These are phyloP conservation scores for Cephus nigrinus DNA, from an alignment of 2,888 invertebrate species.

Conservation along the genomic window DNA sequence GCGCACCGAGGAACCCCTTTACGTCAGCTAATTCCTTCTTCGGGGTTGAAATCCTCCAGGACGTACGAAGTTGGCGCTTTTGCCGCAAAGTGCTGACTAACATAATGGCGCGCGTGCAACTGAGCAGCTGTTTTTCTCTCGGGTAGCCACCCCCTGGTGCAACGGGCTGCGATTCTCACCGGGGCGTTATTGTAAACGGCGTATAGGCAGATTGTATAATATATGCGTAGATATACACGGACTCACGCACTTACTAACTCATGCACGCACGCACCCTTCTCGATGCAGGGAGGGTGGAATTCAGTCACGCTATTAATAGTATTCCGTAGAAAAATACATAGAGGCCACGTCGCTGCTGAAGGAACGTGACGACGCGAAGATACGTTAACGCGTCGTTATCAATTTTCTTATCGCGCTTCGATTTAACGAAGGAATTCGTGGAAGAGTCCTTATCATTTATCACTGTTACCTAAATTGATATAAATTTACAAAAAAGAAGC, in stretches of 20 bases:
- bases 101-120: constrained; percentile 44
- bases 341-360: neutral
- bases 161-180: neutral
- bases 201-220: constrained; percentile 27
- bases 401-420: neutral
- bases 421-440: neutral
- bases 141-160: constrained; percentile 16
- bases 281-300: constrained; percentile 18
- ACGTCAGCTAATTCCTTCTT: neutral
- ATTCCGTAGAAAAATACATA: constrained; percentile 2
- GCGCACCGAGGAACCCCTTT: neutral
- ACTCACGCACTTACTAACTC: constrained; percentile 42
- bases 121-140: constrained; percentile 57
- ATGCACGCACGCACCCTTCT: constrained; percentile 45
- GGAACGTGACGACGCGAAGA: neutral
- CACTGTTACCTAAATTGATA: neutral
- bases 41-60: neutral
- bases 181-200: constrained; percentile 52
- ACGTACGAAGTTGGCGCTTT: constrained; percentile 6
- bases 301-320: constrained; percentile 50
- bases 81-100: constrained; percentile 45
- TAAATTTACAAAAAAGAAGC: neutral
- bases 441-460: neutral
- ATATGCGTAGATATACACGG: constrained; percentile 19
- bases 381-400: neutral